Percentiles rank a stretch among this genome's conserved stretches.
Evolutionary conservation across 2,888 invertebrate species (phyloP).

Genomic region (Cerastis rubricosa): DNA sequence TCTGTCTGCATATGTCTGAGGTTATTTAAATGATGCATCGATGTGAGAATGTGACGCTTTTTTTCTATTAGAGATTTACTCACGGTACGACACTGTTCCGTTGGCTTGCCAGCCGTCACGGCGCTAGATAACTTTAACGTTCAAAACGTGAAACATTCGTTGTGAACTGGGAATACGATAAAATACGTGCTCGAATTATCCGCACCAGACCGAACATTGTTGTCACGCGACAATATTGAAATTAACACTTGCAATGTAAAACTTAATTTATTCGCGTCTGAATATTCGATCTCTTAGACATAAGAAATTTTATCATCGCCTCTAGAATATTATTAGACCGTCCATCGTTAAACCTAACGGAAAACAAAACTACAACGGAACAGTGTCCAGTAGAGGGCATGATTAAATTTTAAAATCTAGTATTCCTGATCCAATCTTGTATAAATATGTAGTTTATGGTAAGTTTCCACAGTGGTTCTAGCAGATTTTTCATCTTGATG

Average conservation of each 20-base stretch:
- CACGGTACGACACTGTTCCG: constrained; percentile 77
- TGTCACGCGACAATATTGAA: constrained; percentile 41
- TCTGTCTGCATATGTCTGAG: constrained; percentile 76
- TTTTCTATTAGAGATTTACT: constrained; percentile 81
- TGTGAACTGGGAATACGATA: constrained; percentile 44
- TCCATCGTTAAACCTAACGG: constrained; percentile 79
- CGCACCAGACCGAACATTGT: constrained; percentile 38
- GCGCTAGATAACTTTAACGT: constrained; percentile 59
- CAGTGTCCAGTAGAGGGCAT: constrained; percentile 78
- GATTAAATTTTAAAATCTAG: constrained; percentile 80
- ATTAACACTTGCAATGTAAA: constrained; percentile 49
- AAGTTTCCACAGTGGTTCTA: constrained; percentile 85
- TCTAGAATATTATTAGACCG: constrained; percentile 78
- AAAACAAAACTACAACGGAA: constrained; percentile 82
- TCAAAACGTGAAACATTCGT: constrained; percentile 48
- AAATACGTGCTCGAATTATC: constrained; percentile 41
- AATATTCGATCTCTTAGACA: constrained; percentile 76
- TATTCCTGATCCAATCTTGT: constrained; percentile 87
- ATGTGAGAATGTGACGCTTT: constrained; percentile 87
- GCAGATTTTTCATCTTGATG: constrained; percentile 83
- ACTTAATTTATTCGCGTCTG: constrained; percentile 64
- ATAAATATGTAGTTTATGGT: constrained; percentile 85
- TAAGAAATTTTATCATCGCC: constrained; percentile 71
- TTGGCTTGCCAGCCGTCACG: constrained; percentile 66
- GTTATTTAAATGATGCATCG: constrained; percentile 78